These are phyloP conservation scores for Agrilus cyanescens DNA, from an alignment of 2,888 invertebrate species.

Conservation along the genomic window DNA sequence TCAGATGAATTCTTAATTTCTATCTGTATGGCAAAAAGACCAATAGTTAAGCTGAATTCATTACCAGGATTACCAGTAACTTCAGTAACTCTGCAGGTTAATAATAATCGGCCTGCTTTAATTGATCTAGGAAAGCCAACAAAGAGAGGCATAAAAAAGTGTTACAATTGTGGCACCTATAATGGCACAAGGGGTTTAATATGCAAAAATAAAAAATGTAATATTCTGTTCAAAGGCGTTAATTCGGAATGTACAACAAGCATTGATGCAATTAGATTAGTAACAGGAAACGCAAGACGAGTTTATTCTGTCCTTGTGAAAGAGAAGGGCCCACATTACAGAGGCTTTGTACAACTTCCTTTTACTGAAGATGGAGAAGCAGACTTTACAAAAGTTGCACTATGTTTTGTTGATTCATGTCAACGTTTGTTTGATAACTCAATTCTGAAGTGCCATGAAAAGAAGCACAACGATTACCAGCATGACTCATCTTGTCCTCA, in stretches of 20 bases:
- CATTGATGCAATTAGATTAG: slow-evolving; percentile 53
- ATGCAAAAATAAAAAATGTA: slow-evolving; percentile 61
- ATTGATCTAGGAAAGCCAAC: slow-evolving; percentile 40
- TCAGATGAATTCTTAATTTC: too few species aligned
- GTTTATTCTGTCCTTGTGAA: slow-evolving; percentile 58
- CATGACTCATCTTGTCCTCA: slow-evolving; percentile 41
- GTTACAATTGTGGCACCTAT: slow-evolving; percentile 60
- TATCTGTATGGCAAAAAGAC: too few species aligned
- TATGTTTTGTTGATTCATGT: slow-evolving; percentile 48
- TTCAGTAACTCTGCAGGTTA: too few species aligned
- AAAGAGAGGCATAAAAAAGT: slow-evolving; percentile 58
- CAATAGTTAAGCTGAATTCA: too few species aligned
- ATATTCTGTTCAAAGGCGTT: slow-evolving; percentile 51
- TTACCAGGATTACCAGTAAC: too few species aligned
- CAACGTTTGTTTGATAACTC: slow-evolving; percentile 43
- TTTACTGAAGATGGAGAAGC: slow-evolving; percentile 23
- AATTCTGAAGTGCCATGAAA: slow-evolving; percentile 43
- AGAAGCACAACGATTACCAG: slow-evolving; percentile 14
- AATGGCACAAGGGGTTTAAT: slow-evolving; percentile 65
- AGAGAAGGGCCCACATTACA: slow-evolving; percentile 55
- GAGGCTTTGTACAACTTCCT: slow-evolving; percentile 59
- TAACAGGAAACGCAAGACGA: slow-evolving; percentile 47
- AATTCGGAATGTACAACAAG: slow-evolving; percentile 43
- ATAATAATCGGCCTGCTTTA: too few species aligned
- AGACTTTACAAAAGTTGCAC: slow-evolving; percentile 26